phyloP scores from a whole-genome alignment of 2,113 vertebrate species.

The Rallus limicola region DNA sequence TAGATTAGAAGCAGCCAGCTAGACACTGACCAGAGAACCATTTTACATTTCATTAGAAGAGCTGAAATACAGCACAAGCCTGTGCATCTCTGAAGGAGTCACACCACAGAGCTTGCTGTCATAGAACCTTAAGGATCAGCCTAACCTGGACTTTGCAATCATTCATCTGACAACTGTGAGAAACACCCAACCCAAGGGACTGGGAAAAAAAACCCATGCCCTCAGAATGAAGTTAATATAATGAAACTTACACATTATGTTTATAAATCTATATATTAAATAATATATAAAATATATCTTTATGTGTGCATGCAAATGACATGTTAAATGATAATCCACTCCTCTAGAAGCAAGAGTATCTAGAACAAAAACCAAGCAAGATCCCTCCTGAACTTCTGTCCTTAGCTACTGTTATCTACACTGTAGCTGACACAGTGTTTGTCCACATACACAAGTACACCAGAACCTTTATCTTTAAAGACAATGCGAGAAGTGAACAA shows the following conservation, averaged over 20 bases:
- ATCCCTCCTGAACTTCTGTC: neutral
- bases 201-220: neutral
- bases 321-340: neutral
- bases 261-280: neutral
- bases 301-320: neutral
- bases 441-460: neutral
- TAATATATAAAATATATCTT: neutral
- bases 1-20: neutral
- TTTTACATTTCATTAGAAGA: neutral
- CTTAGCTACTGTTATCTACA: neutral
- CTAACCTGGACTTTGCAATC: neutral
- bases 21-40: neutral
- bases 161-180: neutral
- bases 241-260: neutral
- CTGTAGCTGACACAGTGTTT: neutral
- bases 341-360: neutral
- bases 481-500: neutral
- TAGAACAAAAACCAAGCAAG: neutral
- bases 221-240: neutral
- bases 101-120: rapidly evolving
- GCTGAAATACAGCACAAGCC: neutral
- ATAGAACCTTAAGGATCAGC: neutral
- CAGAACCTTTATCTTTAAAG: neutral
- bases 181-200: rapidly evolving
- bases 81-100: neutral